Evolutionary conservation across 2,797 vertebrate genomes (phyloP).

Genomic region (Trachops cirrhosus): DNA sequence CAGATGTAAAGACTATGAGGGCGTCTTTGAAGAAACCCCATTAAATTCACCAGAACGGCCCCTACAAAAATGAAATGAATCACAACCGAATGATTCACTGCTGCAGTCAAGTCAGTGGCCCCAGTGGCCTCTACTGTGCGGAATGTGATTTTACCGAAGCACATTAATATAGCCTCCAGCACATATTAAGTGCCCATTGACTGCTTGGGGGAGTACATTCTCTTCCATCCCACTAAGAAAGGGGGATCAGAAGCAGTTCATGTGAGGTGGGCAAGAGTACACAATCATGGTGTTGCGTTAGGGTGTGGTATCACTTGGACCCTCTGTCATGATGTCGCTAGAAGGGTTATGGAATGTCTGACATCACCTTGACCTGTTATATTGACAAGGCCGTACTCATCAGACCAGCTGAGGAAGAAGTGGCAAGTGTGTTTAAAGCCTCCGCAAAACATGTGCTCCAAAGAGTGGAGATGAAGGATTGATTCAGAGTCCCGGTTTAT

Average conservation of each 20-base stretch:
- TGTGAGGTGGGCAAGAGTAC: neutral
- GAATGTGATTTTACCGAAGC: neutral
- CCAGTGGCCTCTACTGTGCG: neutral
- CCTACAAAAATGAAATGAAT: neutral
- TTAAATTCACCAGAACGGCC: neutral
- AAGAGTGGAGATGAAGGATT: neutral
- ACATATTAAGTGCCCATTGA: neutral
- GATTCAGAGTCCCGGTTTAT: neutral
- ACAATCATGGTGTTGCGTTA: neutral
- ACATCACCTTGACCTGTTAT: neutral
- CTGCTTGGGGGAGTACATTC: neutral
- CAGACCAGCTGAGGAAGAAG: neutral
- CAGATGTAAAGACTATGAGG: neutral
- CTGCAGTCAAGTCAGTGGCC: neutral
- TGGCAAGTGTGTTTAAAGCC: neutral
- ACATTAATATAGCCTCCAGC: neutral
- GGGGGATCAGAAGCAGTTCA: neutral
- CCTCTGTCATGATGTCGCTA: neutral
- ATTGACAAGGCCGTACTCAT: neutral
- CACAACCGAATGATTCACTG: neutral
- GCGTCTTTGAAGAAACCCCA: neutral
- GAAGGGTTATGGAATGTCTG: neutral
- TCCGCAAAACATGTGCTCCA: neutral
- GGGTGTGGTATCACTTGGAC: neutral
- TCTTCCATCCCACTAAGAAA: neutral